phyloP scores from a whole-genome alignment of 2,113 vertebrate genomes.

The Daboia siamensis region DNA sequence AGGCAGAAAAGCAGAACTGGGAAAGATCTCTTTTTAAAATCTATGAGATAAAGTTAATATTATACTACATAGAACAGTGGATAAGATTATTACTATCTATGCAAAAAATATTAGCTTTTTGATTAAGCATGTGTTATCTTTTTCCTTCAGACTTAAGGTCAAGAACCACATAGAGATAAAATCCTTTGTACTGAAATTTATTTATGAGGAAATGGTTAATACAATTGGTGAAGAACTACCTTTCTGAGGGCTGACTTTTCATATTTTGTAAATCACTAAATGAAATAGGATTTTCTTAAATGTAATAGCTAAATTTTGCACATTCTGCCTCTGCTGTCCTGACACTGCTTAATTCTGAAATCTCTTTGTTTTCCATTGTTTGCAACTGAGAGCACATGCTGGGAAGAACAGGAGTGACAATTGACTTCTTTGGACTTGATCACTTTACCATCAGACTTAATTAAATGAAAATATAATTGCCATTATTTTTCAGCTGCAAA shows the following conservation, averaged over 20 bases:
- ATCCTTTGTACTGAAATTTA: not conserved
- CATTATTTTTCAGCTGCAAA: slow-evolving; percentile 59
- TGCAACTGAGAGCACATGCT: slow-evolving; percentile 56
- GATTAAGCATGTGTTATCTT: not conserved
- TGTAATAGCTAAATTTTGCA: slow-evolving; percentile 76
- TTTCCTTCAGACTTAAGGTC: not conserved
- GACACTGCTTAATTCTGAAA: slow-evolving; percentile 67
- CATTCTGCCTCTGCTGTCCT: slow-evolving; percentile 48
- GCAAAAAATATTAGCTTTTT: not conserved
- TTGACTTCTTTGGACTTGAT: slow-evolving; percentile 68
- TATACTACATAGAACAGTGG: not conserved
- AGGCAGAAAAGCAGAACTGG: not conserved
- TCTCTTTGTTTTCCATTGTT: slow-evolving; percentile 70
- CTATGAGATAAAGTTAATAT: not conserved
- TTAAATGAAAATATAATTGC: slow-evolving; percentile 70
- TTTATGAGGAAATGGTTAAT: not conserved
- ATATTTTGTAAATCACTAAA: slow-evolving; percentile 63
- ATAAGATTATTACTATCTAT: not conserved
- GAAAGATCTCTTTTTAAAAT: not conserved
- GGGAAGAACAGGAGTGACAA: slow-evolving; percentile 70
- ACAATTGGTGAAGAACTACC: not conserved
- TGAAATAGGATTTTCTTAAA: slow-evolving; percentile 73
- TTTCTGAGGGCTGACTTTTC: slow-evolving; percentile 40
- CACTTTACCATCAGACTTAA: slow-evolving; percentile 60
- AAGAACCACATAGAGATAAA: slow-evolving; percentile 19